These are phyloP conservation scores for Mormyrus hasselquistii DNA, from an alignment of 2,797 vertebrate species.

Conservation along the genomic window DNA sequence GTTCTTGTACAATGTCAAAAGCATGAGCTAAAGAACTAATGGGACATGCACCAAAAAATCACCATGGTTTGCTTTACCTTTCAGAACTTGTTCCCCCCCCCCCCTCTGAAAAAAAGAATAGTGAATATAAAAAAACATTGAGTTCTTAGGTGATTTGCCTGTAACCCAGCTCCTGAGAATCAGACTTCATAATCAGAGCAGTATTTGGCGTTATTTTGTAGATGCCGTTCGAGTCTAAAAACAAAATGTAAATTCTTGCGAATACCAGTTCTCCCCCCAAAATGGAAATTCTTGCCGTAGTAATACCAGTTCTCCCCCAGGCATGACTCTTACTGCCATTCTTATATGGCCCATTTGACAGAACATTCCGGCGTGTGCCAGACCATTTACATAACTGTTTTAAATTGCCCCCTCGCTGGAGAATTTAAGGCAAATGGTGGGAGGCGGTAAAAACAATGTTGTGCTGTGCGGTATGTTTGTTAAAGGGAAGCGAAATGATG, in stretches of 20 bases:
- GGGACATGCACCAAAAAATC: not conserved
- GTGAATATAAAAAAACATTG: not conserved
- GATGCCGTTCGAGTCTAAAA: not conserved
- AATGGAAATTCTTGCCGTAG: not conserved
- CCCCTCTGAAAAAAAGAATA: not conserved
- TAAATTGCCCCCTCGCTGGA: not conserved
- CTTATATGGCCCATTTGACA: not conserved
- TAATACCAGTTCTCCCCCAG: not conserved
- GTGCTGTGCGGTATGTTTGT: not conserved
- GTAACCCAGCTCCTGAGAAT: not conserved
- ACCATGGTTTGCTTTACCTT: not conserved
- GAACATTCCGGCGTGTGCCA: not conserved
- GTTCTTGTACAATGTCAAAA: no score
- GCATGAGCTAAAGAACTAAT: not conserved
- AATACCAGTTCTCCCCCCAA: not conserved
- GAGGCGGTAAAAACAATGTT: not conserved
- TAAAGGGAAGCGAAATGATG: conserved; percentile 1
- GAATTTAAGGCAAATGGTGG: not conserved
- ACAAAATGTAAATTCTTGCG: not conserved
- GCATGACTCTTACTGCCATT: not conserved
- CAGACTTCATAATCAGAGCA: not conserved
- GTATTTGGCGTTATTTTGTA: not conserved
- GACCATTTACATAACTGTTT: conserved; percentile 14
- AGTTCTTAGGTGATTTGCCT: not conserved
- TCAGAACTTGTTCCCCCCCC: not conserved